phyloP scores from a whole-genome alignment of 2,888 invertebrate genomes.

The Melieria crassipennis region DNA sequence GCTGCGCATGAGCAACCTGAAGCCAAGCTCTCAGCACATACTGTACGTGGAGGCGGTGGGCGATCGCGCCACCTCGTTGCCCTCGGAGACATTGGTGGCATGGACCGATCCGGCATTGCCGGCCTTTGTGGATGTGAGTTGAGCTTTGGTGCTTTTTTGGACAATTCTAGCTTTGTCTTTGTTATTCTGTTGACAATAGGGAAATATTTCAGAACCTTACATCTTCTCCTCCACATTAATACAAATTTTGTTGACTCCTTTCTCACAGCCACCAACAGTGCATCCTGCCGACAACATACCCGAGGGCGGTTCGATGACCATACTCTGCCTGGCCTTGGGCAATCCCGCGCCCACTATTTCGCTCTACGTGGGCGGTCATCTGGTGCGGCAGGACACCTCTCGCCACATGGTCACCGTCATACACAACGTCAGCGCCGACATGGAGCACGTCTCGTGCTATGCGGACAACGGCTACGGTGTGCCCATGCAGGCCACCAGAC shows the following conservation, averaged over 20 bases:
- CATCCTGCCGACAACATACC: conserved; percentile 85
- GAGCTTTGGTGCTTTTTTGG: not conserved
- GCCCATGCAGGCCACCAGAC: conserved; percentile 84
- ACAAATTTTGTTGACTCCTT: not conserved
- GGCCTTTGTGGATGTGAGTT: conserved; percentile 82
- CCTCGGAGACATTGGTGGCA: conserved; percentile 83
- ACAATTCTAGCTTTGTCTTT: too few relatives aligned
- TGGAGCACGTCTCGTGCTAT: conserved; percentile 88
- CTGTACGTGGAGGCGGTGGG: conserved; percentile 79
- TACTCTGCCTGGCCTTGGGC: conserved; percentile 85
- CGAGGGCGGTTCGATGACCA: conserved; percentile 87
- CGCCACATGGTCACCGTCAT: conserved; percentile 89
- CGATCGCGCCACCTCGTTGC: conserved; percentile 76
- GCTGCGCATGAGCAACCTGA: conserved; percentile 75
- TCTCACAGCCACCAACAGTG: conserved; percentile 78
- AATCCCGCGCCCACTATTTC: conserved; percentile 87
- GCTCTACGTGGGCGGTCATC: conserved; percentile 75
- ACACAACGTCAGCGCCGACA: conserved; percentile 84
- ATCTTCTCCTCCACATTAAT: too few relatives aligned
- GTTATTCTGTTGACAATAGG: not conserved
- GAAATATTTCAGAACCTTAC: too few relatives aligned
- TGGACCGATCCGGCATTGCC: conserved; percentile 91
- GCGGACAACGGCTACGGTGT: conserved; percentile 89
- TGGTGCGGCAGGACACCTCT: conserved; percentile 85
- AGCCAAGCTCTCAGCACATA: conserved; percentile 84